Evolutionary conservation across 2,888 invertebrate genomes (phyloP).

Genomic region (Nebria salina): DNA sequence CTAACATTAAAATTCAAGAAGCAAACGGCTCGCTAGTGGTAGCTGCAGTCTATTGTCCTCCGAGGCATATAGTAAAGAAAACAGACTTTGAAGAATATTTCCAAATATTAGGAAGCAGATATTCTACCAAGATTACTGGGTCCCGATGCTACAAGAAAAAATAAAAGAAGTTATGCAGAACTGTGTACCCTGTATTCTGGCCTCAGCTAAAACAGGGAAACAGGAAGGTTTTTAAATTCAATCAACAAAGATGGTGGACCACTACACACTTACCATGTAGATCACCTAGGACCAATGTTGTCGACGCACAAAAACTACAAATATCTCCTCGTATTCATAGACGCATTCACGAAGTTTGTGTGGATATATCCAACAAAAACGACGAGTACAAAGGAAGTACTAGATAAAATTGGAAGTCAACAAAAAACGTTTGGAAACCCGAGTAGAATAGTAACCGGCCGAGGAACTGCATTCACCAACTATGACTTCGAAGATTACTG

Average conservation of each 20-base stretch:
- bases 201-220: conserved; percentile 53
- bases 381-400: conserved; percentile 35
- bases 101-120: no score
- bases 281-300: conserved; percentile 54
- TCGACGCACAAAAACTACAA: conserved; percentile 38
- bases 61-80: no score
- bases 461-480: conserved; percentile 13
- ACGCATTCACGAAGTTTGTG: conserved; percentile 15
- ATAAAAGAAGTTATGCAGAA: conserved; percentile 43
- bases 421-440: conserved; percentile 47
- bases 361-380: conserved; percentile 47
- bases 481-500: conserved; percentile 41
- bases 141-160: conserved; percentile 48
- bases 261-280: conserved; percentile 54
- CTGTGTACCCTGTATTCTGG: conserved; percentile 53
- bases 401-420: conserved; percentile 29
- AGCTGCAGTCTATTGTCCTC: no score
- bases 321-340: conserved; percentile 41
- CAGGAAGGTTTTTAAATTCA: conserved; percentile 52
- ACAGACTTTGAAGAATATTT: no score
- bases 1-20: no score
- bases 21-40: no score
- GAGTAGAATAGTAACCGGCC: conserved; percentile 41
- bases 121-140: conserved; percentile 33
- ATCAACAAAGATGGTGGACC: conserved; percentile 54